Percentiles rank a stretch among this genome's conserved stretches.
Evolutionary conservation across 2,113 vertebrate species (phyloP).

Genomic region (Heterocephalus glaber): DNA sequence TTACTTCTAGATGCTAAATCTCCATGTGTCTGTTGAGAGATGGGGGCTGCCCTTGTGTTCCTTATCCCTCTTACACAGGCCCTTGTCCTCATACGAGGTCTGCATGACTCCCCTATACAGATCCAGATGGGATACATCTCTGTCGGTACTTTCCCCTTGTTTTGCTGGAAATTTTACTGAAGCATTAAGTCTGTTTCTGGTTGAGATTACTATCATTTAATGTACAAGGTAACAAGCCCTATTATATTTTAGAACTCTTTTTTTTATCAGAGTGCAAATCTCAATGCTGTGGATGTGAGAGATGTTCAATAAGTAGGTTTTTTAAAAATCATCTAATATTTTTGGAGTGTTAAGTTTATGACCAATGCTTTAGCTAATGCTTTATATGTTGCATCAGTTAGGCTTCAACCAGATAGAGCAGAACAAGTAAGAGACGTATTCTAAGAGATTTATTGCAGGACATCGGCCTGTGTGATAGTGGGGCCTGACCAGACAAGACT

Average conservation of each 20-base stretch:
- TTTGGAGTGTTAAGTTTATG: background rate
- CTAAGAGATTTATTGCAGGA: background rate
- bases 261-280: background rate
- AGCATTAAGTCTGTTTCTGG: conserved; percentile 26
- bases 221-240: background rate
- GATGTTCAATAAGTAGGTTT: background rate
- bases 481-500: background rate
- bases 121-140: background rate
- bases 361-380: background rate
- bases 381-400: background rate
- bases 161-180: conserved; percentile 58
- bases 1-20: background rate
- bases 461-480: background rate
- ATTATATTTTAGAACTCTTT: background rate
- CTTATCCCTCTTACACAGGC: conserved; percentile 5
- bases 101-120: background rate
- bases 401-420: background rate
- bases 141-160: background rate
- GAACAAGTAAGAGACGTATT: background rate
- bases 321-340: background rate
- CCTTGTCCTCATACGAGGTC: background rate
- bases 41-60: background rate
- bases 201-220: background rate
- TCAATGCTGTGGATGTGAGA: background rate
- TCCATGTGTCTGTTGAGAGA: background rate